Evolutionary conservation across 1,140 invertebrate species (phyloP).

Genomic region (Periplaneta americana): DNA sequence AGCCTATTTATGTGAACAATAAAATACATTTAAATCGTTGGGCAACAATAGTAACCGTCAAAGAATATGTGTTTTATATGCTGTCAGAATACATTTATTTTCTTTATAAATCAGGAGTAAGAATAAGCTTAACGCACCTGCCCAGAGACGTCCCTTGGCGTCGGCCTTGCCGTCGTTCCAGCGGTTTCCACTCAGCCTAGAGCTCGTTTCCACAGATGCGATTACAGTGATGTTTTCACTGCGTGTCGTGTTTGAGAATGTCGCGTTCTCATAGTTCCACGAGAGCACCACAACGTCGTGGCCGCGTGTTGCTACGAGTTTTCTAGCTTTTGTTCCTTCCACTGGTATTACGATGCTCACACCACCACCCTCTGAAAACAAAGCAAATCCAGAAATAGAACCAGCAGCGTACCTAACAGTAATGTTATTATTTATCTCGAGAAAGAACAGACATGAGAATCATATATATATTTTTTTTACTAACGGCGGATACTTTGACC

Average conservation of each 20-base stretch:
- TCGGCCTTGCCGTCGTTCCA: conserved; percentile 91
- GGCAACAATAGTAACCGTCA: too few relatives aligned
- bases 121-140: conserved; percentile 60
- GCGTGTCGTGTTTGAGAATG: conserved; percentile 37
- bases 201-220: conserved; percentile 59
- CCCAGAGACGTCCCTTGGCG: conserved; percentile 67
- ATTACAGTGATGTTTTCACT: conserved; percentile 36
- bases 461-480: too few relatives aligned
- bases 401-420: too few relatives aligned
- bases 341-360: conserved; percentile 57
- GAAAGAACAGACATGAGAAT: too few relatives aligned
- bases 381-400: too few relatives aligned
- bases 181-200: conserved; percentile 50
- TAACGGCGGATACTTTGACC: too few relatives aligned
- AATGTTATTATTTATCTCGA: too few relatives aligned
- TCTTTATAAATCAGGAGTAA: too few relatives aligned
- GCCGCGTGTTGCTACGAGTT: conserved; percentile 59
- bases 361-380: conserved; percentile 26
- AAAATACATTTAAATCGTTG: too few relatives aligned
- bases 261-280: conserved; percentile 53
- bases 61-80: too few relatives aligned
- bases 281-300: conserved; percentile 52
- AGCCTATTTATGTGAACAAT: too few relatives aligned
- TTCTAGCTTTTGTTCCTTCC: conserved; percentile 44
- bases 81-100: too few relatives aligned